Conservation (phyloP, 2,888 invertebrate species). For the Pterostichus madidus region DNA sequence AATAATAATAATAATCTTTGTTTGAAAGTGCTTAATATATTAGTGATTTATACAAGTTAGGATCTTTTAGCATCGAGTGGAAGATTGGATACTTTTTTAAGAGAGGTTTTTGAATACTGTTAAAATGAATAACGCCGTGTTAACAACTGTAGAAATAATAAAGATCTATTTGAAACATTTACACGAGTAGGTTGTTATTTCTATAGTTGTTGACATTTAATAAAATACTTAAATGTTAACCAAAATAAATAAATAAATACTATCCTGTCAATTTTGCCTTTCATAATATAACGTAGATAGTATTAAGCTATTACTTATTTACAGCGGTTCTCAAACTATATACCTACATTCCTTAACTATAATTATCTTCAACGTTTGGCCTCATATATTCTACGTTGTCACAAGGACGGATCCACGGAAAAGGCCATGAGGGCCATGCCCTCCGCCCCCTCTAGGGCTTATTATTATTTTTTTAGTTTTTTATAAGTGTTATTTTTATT, state of each 20-base stretch:
- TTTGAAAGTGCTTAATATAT: conserved; percentile 59
- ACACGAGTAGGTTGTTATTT: conserved; percentile 15
- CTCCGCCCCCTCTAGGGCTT: too few species aligned
- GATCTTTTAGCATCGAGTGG: conserved; percentile 40
- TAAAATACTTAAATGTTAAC: conserved; percentile 53
- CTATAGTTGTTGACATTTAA: conserved; percentile 51
- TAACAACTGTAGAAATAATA: conserved; percentile 29
- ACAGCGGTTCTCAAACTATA: conserved; percentile 20
- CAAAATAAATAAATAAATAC: conserved; percentile 22
- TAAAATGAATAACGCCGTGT: conserved; percentile 24
- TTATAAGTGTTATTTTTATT: too few species aligned
- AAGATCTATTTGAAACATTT: not conserved
- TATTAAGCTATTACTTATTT: conserved; percentile 53
- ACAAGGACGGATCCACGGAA: too few species aligned
- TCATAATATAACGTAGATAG: conserved; percentile 56
- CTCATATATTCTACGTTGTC: too few species aligned
- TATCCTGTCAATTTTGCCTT: conserved; percentile 62
- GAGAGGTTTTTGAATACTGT: conserved; percentile 40
- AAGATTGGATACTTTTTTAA: conserved; percentile 58
- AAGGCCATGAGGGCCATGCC: too few species aligned
- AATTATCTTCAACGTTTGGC: not conserved
- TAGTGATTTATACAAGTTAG: conserved; percentile 53
- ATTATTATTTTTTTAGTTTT: too few species aligned
- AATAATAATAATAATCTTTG: conserved; percentile 20
- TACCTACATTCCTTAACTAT: conserved; percentile 29